Evolutionary conservation across 2,888 invertebrate genomes (phyloP).

Genomic region (Lysandra bellargus): DNA sequence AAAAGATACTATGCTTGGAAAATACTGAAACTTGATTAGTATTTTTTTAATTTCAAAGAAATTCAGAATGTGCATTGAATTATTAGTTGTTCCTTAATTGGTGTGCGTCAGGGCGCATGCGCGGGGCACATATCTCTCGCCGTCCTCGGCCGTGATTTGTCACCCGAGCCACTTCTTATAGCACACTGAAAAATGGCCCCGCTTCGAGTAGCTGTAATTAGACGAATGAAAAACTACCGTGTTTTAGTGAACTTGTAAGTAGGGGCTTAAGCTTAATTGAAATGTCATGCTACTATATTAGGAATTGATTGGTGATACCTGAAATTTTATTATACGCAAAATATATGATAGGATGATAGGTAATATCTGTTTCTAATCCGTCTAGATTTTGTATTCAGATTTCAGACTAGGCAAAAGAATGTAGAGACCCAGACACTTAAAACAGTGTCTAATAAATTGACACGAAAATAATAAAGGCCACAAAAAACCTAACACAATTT

Average conservation of each 20-base stretch:
- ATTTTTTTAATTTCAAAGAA: neutral
- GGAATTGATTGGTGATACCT: too few species aligned
- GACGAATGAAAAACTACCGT: constrained; percentile 70
- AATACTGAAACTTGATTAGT: neutral
- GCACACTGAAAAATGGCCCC: constrained; percentile 67
- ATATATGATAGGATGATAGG: too few species aligned
- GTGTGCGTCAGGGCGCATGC: constrained; percentile 16
- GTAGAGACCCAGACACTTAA: neutral
- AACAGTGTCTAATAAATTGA: neutral
- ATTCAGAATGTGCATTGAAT: constrained; percentile 19
- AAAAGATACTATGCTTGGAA: too few species aligned
- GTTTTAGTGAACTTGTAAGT: constrained; percentile 47
- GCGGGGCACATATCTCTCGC: constrained; percentile 68
- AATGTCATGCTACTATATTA: too few species aligned
- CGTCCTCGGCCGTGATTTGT: constrained; percentile 79
- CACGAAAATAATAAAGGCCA: neutral
- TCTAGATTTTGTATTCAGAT: neutral
- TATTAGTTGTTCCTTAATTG: constrained; percentile 13
- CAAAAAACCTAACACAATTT: constrained; percentile 35
- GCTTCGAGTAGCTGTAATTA: constrained; percentile 70
- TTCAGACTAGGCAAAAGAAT: neutral
- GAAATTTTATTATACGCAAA: too few species aligned
- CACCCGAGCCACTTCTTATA: constrained; percentile 60
- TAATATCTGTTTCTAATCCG: neutral
- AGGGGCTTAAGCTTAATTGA: too few species aligned